These are phyloP conservation scores for Polietes domitor DNA, from an alignment of 2,888 invertebrate species.

Conservation along the genomic window DNA sequence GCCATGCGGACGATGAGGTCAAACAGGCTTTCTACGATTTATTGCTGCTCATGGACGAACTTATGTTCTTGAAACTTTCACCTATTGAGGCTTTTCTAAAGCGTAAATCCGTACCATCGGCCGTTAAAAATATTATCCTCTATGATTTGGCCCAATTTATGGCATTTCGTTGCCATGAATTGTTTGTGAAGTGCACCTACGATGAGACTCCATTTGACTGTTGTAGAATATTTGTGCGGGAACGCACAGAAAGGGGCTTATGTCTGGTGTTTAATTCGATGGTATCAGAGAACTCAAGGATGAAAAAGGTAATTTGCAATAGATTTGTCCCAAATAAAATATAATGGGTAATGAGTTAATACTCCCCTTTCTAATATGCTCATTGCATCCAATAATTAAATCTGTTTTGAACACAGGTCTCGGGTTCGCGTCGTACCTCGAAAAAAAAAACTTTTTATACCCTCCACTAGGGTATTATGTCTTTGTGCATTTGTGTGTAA, in stretches of 20 bases:
- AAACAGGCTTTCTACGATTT: conserved; percentile 70
- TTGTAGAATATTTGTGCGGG: conserved; percentile 80
- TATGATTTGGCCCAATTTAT: conserved; percentile 71
- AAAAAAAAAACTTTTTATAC: too few species aligned
- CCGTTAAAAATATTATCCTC: conserved; percentile 70
- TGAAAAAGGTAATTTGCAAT: conserved; percentile 70
- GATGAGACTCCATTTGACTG: conserved; percentile 79
- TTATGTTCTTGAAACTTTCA: conserved; percentile 53
- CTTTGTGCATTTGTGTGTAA: too few species aligned
- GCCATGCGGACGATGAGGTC: conserved; percentile 65
- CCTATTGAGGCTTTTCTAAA: conserved; percentile 69
- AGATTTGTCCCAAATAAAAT: too few species aligned
- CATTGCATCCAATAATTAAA: too few species aligned
- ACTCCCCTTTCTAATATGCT: too few species aligned
- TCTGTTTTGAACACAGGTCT: too few species aligned
- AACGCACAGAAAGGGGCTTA: conserved; percentile 72
- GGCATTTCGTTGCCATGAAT: conserved; percentile 79
- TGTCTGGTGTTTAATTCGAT: conserved; percentile 81
- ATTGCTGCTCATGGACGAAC: conserved; percentile 69
- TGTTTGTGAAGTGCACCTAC: conserved; percentile 81
- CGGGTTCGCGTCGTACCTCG: too few species aligned
- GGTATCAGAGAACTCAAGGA: conserved; percentile 73
- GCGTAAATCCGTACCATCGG: conserved; percentile 41
- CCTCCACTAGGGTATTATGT: too few species aligned
- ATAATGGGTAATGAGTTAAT: too few species aligned